Base-by-base conservation (phyloP, 2,888 invertebrate species). In the Hypomecis atomaria region DNA sequence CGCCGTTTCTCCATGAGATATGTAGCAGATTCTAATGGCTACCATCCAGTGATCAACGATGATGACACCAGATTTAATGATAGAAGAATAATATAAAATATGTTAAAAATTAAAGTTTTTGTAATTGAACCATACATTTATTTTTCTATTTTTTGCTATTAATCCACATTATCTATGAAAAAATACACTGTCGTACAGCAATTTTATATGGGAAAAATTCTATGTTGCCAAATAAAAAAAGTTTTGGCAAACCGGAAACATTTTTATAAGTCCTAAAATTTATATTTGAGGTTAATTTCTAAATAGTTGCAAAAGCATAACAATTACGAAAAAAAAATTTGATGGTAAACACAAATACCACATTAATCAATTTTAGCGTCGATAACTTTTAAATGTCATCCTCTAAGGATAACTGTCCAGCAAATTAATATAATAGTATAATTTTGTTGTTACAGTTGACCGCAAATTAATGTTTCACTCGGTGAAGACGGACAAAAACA, bases 11-110 rank as follows among this genome's bases (percentile, higher is more conserved):
- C 76, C 0, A 79, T 94, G 36, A 82, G 77, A 52, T 95, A 95
- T 74, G 84, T 94, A 0, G 95, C 95, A 6, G 95, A 95, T 70
- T 92, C 92, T 61, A 94, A 94, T 66, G 95, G 95, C 1, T 92
- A 81, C 63, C 88, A 83, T 61, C 86, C 87, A 1, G 77, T 78
- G 43, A 59, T 76, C 4, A 73, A 77, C 5, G 71, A 82, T 10
- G 81, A 83, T n/a, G 78, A 83, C 36, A 80, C 80, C 1, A 79
- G 90, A 70, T 90, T 83, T 65, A 92, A 92, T 60, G 91, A 92
- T 71, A 84, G 92, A 76, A 79, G 84, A 71, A 85, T 91, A 61
- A 78, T 89, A 75, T 89, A 66, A 83, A 52, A 56, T 62, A 48
- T n/a, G n/a, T n/a, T n/a, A 34, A 64, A 59, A 3, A 23, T 23